Conservation (phyloP, 2,888 invertebrate genomes). For the Hyles lineata region DNA sequence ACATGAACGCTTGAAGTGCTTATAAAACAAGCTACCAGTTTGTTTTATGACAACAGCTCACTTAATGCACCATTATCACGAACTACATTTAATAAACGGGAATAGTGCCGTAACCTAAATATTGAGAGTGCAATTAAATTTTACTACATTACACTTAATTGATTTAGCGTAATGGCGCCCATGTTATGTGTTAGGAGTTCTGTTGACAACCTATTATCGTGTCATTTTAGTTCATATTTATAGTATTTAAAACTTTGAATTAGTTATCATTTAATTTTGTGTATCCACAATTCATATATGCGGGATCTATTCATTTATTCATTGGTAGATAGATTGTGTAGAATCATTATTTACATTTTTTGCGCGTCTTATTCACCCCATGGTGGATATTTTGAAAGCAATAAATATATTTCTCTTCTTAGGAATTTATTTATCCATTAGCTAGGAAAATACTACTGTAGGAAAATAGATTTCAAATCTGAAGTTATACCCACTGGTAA, state of each 20-base stretch:
- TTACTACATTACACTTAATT: slow-evolving; percentile 46
- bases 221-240: neutral
- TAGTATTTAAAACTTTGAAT: neutral
- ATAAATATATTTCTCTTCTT: no score
- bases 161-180: slow-evolving; percentile 32
- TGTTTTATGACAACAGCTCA: slow-evolving; percentile 20
- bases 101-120: slow-evolving; percentile 48
- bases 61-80: slow-evolving; percentile 34
- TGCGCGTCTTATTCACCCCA: no score
- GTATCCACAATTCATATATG: no score
- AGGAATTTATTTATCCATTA: no score
- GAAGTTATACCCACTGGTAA: neutral
- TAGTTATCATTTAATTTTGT: neutral
- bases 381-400: no score
- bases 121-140: slow-evolving; percentile 47
- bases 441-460: no score
- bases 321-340: no score
- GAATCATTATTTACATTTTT: no score
- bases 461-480: no score
- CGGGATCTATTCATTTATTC: no score
- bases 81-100: slow-evolving; percentile 41
- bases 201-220: neutral
- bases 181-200: neutral
- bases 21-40: neutral
- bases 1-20: no score